phyloP scores from a whole-genome alignment of 2,888 invertebrate genomes.

The Lampropteryx suffumata region DNA sequence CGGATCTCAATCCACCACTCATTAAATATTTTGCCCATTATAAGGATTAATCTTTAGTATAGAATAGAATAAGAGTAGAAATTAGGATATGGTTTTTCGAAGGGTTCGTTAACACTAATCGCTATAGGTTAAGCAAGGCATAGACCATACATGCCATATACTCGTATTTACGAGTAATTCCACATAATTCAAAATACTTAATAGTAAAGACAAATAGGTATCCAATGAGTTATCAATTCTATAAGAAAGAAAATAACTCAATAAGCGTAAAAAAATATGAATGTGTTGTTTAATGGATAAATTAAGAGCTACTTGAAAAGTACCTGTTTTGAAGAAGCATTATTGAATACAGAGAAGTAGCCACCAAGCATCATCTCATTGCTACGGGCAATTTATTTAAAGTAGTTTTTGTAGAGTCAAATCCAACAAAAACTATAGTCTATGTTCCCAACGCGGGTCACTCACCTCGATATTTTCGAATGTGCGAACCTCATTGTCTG shows the following conservation, averaged over 20 bases:
- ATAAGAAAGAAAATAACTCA: too few relatives aligned
- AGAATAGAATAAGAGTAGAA: too few relatives aligned
- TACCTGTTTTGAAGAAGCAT: slow-evolving; percentile 24
- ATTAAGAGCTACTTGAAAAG: slow-evolving; percentile 11
- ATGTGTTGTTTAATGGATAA: slow-evolving; percentile 4
- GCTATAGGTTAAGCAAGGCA: too few relatives aligned
- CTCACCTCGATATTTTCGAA: slow-evolving; percentile 73
- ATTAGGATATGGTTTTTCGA: too few relatives aligned
- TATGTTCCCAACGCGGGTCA: slow-evolving; percentile 65
- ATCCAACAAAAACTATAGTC: slow-evolving; percentile 71
- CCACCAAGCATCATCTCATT: slow-evolving; percentile 53
- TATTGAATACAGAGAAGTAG: slow-evolving; percentile 40
- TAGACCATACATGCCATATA: too few relatives aligned
- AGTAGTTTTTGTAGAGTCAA: slow-evolving; percentile 62
- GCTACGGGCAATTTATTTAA: slow-evolving; percentile 61
- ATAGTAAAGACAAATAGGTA: too few relatives aligned
- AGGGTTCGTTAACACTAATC: too few relatives aligned
- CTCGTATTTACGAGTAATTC: too few relatives aligned
- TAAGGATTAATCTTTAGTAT: too few relatives aligned
- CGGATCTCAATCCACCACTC: neutral
- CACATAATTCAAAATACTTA: too few relatives aligned
- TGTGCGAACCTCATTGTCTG: slow-evolving; percentile 78
- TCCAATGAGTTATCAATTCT: too few relatives aligned
- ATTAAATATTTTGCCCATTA: neutral
- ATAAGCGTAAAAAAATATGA: neutral